phyloP scores from a whole-genome alignment of 2,797 vertebrate genomes.

The Vultur gryphus region DNA sequence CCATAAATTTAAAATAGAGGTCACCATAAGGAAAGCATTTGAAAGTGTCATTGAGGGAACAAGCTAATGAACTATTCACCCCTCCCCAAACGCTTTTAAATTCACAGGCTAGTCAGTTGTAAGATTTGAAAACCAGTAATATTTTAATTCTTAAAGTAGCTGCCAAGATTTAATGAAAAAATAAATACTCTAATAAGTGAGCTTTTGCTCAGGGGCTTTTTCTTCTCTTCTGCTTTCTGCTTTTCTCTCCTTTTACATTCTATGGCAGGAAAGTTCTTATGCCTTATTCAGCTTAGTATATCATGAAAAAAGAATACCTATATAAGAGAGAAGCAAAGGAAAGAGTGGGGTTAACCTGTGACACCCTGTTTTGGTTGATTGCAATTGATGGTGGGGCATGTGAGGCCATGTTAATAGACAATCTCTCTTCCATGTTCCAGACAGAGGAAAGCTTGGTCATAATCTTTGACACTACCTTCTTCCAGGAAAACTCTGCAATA shows the following conservation, averaged over 20 bases:
- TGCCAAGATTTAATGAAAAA: slow-evolving; percentile 39
- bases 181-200: slow-evolving; percentile 9
- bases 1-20: slow-evolving; percentile 75
- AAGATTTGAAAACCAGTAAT: slow-evolving; percentile 47
- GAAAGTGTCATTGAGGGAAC: slow-evolving; percentile 62
- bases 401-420: not conserved
- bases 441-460: not conserved
- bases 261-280: not conserved
- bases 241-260: not conserved
- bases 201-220: not conserved
- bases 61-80: slow-evolving; percentile 56
- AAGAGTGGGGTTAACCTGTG: not conserved
- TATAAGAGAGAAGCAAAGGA: not conserved
- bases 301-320: not conserved
- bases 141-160: slow-evolving; percentile 46
- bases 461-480: not conserved
- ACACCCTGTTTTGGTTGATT: not conserved
- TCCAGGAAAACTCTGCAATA: not conserved
- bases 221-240: not conserved
- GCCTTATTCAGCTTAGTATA: not conserved
- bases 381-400: not conserved
- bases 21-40: slow-evolving; percentile 64
- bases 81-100: slow-evolving; percentile 53
- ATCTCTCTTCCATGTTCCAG: not conserved
- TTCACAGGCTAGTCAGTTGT: slow-evolving; percentile 45